Percentiles rank a stretch among this genome's conserved stretches.
These are phyloP conservation scores for Xanthia togata DNA, from an alignment of 2,888 invertebrate genomes.

Conservation along the genomic window DNA sequence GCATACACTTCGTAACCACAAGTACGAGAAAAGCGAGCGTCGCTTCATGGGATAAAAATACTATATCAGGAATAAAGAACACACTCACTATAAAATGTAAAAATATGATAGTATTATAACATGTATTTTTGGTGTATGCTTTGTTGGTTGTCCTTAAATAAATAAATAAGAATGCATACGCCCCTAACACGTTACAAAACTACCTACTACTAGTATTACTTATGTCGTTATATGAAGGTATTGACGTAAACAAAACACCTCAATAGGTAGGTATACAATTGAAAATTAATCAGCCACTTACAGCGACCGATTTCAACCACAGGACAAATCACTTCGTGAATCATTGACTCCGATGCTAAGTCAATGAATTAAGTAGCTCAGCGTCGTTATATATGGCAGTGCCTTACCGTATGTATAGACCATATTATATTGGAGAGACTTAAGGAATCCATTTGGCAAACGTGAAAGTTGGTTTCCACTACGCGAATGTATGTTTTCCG, in stretches of 20 bases:
- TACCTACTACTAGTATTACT: background rate
- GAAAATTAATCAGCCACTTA: constrained; percentile 4
- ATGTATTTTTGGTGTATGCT: too few relatives aligned
- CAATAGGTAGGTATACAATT: background rate
- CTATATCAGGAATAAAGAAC: background rate
- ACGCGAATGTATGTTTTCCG: background rate
- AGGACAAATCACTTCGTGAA: constrained; percentile 16
- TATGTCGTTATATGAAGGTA: background rate
- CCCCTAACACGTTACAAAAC: background rate
- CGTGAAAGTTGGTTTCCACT: constrained; percentile 43
- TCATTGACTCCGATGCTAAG: constrained; percentile 24
- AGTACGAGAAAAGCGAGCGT: too few relatives aligned
- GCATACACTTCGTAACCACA: too few relatives aligned
- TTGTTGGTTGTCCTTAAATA: too few relatives aligned
- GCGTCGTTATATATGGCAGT: constrained; percentile 28
- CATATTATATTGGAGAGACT: constrained; percentile 54
- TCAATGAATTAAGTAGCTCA: constrained; percentile 46
- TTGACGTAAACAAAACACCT: background rate
- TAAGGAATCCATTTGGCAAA: constrained; percentile 55
- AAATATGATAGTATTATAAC: too few relatives aligned
- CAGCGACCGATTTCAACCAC: background rate
- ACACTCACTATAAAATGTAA: too few relatives aligned
- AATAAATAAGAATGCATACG: background rate
- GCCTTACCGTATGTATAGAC: constrained; percentile 34
- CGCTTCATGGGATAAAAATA: too few relatives aligned